phyloP scores from a whole-genome alignment of 2,888 invertebrate genomes.

The Limenitis arthemis region DNA sequence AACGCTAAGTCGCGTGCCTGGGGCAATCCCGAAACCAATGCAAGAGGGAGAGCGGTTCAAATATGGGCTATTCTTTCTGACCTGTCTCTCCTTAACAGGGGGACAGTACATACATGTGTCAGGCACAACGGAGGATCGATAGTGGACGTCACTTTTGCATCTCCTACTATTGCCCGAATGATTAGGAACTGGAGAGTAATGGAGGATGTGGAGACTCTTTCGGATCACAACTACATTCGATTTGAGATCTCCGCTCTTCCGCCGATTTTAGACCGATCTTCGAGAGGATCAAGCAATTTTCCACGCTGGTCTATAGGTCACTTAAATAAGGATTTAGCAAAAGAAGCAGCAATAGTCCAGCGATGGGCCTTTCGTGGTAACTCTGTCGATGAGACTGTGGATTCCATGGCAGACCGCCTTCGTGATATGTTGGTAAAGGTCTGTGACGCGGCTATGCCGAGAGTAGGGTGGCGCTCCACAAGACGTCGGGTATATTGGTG shows the following conservation, averaged over 20 bases:
- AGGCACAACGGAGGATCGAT: background rate
- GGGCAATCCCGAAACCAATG: background rate
- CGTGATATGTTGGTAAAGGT: too few relatives aligned
- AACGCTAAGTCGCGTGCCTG: background rate
- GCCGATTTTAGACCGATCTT: background rate
- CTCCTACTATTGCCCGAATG: background rate
- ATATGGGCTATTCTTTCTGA: background rate
- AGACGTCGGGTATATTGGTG: too few relatives aligned
- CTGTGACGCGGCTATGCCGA: too few relatives aligned
- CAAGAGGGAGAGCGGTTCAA: background rate
- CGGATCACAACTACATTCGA: background rate
- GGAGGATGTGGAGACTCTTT: background rate
- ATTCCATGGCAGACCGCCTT: background rate
- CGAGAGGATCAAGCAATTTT: background rate
- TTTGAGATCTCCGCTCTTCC: background rate
- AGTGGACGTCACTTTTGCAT: conserved; percentile 8
- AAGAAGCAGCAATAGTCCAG: background rate
- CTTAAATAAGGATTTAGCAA: background rate
- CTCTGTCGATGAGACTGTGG: background rate
- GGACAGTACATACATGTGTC: background rate
- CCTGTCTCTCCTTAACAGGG: too few relatives aligned
- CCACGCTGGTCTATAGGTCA: background rate
- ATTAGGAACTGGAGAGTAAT: conserved; percentile 2
- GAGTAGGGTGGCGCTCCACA: too few relatives aligned
- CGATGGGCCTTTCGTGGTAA: background rate